Evolutionary conservation across 1,140 invertebrate species (phyloP).

Genomic region (Anoplolepis gracilipes): DNA sequence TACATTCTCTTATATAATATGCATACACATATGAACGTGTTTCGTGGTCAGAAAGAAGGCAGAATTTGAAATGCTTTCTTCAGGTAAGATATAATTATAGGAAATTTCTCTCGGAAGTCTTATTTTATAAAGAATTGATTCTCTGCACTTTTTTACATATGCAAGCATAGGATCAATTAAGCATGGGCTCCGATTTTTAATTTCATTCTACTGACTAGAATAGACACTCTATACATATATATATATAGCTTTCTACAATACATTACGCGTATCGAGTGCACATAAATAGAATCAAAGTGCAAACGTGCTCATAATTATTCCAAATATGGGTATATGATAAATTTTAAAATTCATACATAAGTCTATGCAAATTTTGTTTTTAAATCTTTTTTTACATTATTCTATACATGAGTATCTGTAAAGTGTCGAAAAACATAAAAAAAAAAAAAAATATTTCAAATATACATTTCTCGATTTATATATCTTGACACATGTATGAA

Average conservation of each 20-base stretch:
- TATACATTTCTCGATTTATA: conserved; percentile 53
- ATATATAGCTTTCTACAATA: conserved; percentile 38
- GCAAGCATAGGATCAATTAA: conserved; percentile 62
- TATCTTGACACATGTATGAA: conserved; percentile 62
- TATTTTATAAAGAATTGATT: conserved; percentile 65
- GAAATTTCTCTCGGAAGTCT: conserved; percentile 42
- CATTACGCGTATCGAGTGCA: neutral
- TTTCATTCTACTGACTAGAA: conserved; percentile 66
- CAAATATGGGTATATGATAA: conserved; percentile 28
- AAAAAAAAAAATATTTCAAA: conserved; percentile 32
- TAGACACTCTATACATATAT: conserved; percentile 55
- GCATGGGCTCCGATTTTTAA: conserved; percentile 54
- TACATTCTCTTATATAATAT: conserved; percentile 48
- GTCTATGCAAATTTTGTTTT: conserved; percentile 58
- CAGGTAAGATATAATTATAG: conserved; percentile 57
- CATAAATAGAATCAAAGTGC: conserved; percentile 48
- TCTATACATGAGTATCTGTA: conserved; percentile 55
- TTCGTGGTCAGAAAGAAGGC: conserved; percentile 58
- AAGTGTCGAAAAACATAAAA: conserved; percentile 1
- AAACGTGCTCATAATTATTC: conserved; percentile 63
- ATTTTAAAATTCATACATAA: conserved; percentile 29
- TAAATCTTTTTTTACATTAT: conserved; percentile 55
- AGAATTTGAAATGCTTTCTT: conserved; percentile 52
- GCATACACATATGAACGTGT: conserved; percentile 62
- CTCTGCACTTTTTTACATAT: conserved; percentile 75